Percentiles rank a stretch among this genome's conserved stretches.
Evolutionary conservation across 1,140 invertebrate genomes (phyloP).

Genomic region (roundworm (Caenorhabditis elegans)): DNA sequence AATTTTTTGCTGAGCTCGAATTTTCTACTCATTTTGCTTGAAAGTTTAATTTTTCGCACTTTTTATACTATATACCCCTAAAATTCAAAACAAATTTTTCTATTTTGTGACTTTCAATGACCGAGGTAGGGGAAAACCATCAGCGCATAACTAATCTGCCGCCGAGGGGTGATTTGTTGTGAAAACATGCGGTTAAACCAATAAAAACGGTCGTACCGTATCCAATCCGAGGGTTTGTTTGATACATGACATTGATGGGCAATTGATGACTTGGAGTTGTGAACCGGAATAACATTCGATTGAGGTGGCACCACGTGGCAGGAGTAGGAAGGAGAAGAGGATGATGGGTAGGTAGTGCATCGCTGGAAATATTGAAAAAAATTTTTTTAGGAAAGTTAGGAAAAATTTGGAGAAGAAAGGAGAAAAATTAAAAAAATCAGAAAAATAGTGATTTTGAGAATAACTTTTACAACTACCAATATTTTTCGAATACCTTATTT

Average conservation of each 20-base stretch:
- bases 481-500: no score
- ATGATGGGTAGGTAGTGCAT: background rate
- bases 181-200: background rate
- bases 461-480: no score
- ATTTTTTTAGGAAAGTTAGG: background rate
- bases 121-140: no score
- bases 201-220: conserved; percentile 50
- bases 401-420: background rate
- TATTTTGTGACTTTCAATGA: no score
- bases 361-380: background rate
- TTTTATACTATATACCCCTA: no score
- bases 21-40: no score
- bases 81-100: no score
- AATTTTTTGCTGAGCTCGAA: no score
- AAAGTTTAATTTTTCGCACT: no score
- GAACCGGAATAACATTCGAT: conserved; percentile 19
- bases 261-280: conserved; percentile 60
- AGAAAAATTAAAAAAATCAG: no score
- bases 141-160: background rate
- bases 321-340: background rate
- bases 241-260: conserved; percentile 60
- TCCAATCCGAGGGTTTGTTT: conserved; percentile 63
- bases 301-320: background rate
- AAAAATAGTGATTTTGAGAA: no score
- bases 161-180: background rate